These are phyloP conservation scores for Glyphotaelius pellucidus DNA, from an alignment of 2,888 invertebrate species.

Conservation along the genomic window DNA sequence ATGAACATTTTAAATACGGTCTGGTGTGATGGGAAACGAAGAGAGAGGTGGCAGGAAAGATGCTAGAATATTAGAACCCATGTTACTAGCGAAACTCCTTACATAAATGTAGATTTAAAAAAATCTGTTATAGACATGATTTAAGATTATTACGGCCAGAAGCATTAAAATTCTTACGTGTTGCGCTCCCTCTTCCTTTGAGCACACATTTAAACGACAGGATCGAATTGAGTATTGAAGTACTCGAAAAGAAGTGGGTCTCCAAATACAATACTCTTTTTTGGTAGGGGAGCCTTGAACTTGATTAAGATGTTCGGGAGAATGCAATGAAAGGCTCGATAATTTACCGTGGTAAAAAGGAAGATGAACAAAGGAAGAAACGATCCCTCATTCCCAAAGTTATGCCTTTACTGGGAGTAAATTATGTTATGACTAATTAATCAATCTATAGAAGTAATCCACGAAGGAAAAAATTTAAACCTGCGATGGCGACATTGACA, in stretches of 20 bases:
- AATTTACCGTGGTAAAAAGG: neutral
- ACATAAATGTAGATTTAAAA: too few relatives aligned
- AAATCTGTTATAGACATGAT: too few relatives aligned
- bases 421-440: neutral
- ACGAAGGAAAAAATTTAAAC: too few relatives aligned
- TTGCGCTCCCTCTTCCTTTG: too few relatives aligned
- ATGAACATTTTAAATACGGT: constrained; percentile 34
- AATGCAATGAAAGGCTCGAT: neutral
- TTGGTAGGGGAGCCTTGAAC: neutral
- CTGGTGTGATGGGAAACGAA: constrained; percentile 2
- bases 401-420: neutral
- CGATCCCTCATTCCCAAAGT: neutral
- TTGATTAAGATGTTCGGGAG: neutral
- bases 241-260: neutral
- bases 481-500: too few relatives aligned
- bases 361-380: neutral
- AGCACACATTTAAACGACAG: neutral
- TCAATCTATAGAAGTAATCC: neutral
- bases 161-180: too few relatives aligned
- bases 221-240: neutral
- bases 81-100: neutral
- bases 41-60: neutral
- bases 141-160: too few relatives aligned
- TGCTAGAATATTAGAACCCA: neutral
- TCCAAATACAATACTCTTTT: neutral